Evolutionary conservation across 2,797 vertebrate species (phyloP).

Genomic region (Acomys russatus): DNA sequence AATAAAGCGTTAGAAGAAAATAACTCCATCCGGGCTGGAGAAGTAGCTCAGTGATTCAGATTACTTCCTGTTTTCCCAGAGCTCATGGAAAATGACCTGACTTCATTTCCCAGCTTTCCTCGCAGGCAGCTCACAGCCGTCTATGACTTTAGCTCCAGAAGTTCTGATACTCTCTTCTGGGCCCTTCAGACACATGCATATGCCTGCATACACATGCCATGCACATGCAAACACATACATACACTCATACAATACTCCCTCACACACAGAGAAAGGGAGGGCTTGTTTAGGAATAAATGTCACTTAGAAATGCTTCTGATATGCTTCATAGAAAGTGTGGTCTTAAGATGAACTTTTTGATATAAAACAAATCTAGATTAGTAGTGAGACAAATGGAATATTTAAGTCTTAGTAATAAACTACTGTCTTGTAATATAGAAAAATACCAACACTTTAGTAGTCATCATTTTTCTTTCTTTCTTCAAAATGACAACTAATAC

Average conservation of each 20-base stretch:
- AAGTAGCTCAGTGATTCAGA: background rate
- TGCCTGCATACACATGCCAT: background rate
- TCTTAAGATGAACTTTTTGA: background rate
- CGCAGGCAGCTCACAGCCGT: no score
- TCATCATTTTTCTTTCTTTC: constrained; percentile 22
- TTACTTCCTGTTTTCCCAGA: background rate
- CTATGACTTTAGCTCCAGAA: background rate
- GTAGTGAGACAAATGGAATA: background rate
- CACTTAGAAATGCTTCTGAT: background rate
- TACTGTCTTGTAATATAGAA: constrained; percentile 6
- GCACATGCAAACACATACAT: background rate
- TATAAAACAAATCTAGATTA: background rate
- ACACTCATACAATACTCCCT: background rate
- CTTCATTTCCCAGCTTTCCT: background rate
- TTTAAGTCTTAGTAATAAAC: background rate
- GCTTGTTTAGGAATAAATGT: background rate
- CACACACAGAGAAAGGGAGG: background rate
- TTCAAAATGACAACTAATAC: background rate
- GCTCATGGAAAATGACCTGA: background rate
- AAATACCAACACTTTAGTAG: background rate
- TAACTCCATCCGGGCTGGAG: background rate
- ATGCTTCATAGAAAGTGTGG: background rate
- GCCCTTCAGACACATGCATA: background rate
- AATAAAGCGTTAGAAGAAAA: background rate
- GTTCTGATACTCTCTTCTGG: background rate